Evolutionary conservation across 2,797 vertebrate species (phyloP).

Genomic region (Thalassophryne amazonica): DNA sequence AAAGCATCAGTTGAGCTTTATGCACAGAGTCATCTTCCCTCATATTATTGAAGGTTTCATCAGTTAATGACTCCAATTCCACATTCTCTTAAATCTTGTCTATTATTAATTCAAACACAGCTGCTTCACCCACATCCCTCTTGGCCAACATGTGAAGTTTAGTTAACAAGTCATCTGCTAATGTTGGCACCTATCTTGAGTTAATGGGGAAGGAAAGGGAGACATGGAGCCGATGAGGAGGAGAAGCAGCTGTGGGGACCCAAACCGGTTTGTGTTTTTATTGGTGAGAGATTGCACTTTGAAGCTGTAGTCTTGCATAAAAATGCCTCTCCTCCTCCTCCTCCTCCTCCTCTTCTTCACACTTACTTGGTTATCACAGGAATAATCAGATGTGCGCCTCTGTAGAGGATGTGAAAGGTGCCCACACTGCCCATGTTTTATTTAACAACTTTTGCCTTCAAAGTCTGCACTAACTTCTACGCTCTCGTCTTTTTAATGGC

Average conservation of each 20-base stretch:
- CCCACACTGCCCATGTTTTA: constrained; percentile 67
- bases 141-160: constrained; percentile 71
- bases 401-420: constrained; percentile 51
- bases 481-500: constrained; percentile 55
- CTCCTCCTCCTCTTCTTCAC: constrained; percentile 35
- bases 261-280: too few relatives aligned
- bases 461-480: constrained; percentile 49
- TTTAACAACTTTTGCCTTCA: constrained; percentile 69
- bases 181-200: constrained; percentile 54
- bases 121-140: constrained; percentile 49
- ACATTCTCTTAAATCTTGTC: constrained; percentile 74
- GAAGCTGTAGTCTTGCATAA: constrained; percentile 45
- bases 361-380: constrained; percentile 65
- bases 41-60: constrained; percentile 71
- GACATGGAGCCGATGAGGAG: constrained; percentile 11
- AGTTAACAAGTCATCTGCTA: constrained; percentile 74
- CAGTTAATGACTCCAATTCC: constrained; percentile 68
- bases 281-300: constrained; percentile 33
- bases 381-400: constrained; percentile 63
- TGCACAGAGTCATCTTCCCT: constrained; percentile 45
- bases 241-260: constrained; percentile 5
- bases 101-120: constrained; percentile 71
- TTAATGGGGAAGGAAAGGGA: constrained; percentile 48
- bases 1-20: constrained; percentile 35
- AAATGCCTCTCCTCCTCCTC: constrained; percentile 27